Evolutionary conservation across 2,113 vertebrate genomes (phyloP), one percentile per base, ranked within the genome.

Genomic region (Nipponia nippon): DNA sequence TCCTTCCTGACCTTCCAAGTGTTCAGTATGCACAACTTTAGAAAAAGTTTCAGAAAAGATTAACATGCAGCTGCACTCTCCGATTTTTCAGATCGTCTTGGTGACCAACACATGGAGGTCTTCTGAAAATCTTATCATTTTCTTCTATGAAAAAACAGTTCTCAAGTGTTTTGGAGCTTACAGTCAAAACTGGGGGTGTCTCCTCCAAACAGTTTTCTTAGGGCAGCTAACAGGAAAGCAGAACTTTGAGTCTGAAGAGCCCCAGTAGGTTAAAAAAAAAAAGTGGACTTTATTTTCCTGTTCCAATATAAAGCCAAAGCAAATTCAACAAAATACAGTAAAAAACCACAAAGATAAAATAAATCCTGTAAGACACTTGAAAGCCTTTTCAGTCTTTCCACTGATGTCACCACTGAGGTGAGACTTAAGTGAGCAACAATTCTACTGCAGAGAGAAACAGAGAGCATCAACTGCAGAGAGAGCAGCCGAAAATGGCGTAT

Each of bases 321-420:
- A 89, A 82, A 69, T 32, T 26, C 7, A 89, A 62, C 26, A 79
- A 79, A 79, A 77, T 49, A 87, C 16, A 26, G 36, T 26, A 12
- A 86, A 92, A 83, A 47, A 36, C 15, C 25, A 72, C 47, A 70
- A 77, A 66, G 32, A 50, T 12, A 76, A 91, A 95, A 83, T 71
- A 86, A 88, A 58, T 42, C 40, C 36, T 63, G 3, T 47, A 67
- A 84, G 40, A 87, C 25, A 66, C 21, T 32, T 71, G 49, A 81
- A 84, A 87, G 76, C 13, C 22, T 92, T 72, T 75, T 75, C 73
- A 81, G 65, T 88, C 23, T 83, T 96, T 91, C 89, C 92, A 91
- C 78, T 89, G 80, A 92, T 0, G 0, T 89, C 83, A 84, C 36
- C 55, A 25, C 34, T 36, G 83, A 92, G 38, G 67, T 62, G 49